Base-by-base conservation (phyloP, 2,113 vertebrate species). In the Redunca redunca region DNA sequence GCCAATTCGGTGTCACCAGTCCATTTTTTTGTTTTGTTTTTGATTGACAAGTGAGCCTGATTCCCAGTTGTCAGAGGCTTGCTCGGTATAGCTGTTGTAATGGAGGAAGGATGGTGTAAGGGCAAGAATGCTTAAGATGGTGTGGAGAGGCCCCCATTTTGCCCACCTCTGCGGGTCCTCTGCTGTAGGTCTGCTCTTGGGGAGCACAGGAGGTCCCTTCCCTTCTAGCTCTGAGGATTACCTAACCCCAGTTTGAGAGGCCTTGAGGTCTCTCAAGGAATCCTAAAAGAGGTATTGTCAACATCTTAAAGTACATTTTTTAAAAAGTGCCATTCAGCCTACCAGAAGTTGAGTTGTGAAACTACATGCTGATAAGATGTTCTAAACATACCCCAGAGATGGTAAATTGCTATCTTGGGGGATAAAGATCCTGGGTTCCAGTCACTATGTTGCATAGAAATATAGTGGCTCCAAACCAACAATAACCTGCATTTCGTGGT, bases 281-380 rank as follows among this genome's bases (percentile, higher is more conserved):
- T 36, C 67, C 94, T 88, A 48, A 81, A 91, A 53, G 90, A 92
- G 48, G 25, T 28, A 60, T 94, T 97, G 78, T 52, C 30, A n/a
- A 67, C 40, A 91, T 77, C 78, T 91, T 90, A 46, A 94, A 96
- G 95, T 84, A 74, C 80, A 97, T 43, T 28, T 33, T 30, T 33
- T 57, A 0, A 10, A 30, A 94, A 90, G 81, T 85, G 58, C 78
- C 26, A 17, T 94, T 90, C 90, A 85, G 30, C 86, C 60, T 80
- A 36, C 16, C 53, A 60, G 64, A 96, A 71, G 60, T 53, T 58
- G 94, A 77, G 25, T 91, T 97, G 85, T 94, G 91, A 97, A 80
- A 97, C 95, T 74, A 62, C 93, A 93, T 13, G 46, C 67, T 36
- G 50, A 81, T 28, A 93, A 52, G 78, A 87, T 90, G 78, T 86